Base-by-base conservation (phyloP, 2,888 invertebrate species). In the Girardia tigrina region DNA sequence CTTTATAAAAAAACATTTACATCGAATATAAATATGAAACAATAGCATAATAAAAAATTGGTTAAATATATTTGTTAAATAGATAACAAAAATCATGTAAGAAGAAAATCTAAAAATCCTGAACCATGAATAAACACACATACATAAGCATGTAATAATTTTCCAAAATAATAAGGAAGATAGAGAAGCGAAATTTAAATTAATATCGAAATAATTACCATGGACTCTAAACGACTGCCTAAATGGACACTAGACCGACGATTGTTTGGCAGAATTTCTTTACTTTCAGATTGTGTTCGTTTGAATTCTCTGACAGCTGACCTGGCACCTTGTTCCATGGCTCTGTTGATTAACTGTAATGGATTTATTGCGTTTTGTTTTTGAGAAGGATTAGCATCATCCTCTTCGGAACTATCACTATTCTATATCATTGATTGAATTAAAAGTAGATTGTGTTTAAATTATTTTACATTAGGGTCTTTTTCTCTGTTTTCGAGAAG, bases 291-390 rank as follows among this genome's bases (percentile, higher is more conserved):
- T 12, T 29, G 29, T 1, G 73, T 29, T 29, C 73, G 42, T 29
- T 36, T 29, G 26, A 72, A 72, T 36, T 72, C 36, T 2, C 73
- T 29, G n/a, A 72, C 29, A 26, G 73, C 36, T n/a, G 73, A 72
- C 12, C 73, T 29, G 1, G 73, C 23, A 42, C 73, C 73, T 29
- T 72, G 73, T 36, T 72, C 73, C 73, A 72, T 72, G 20, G 29
- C 73, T 26, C 36, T 29, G 23, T 72, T 72, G 42, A 72, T 72
- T 29, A 72, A 29, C 29, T 72, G 73, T 26, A 72, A 23, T 8
- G 73, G 73, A 26, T 72, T 72, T 20, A 72, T n/a, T 12, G 56
- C 23, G 23, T 16, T 56, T 56, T 56, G 56, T 12, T 20, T 23
- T 56, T 56, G 56, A 8, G 23, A n/a, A 8, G 56, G 56, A n/a